These are phyloP conservation scores for Folsomia candida DNA, from an alignment of 2,888 invertebrate species.

Conservation along the genomic window DNA sequence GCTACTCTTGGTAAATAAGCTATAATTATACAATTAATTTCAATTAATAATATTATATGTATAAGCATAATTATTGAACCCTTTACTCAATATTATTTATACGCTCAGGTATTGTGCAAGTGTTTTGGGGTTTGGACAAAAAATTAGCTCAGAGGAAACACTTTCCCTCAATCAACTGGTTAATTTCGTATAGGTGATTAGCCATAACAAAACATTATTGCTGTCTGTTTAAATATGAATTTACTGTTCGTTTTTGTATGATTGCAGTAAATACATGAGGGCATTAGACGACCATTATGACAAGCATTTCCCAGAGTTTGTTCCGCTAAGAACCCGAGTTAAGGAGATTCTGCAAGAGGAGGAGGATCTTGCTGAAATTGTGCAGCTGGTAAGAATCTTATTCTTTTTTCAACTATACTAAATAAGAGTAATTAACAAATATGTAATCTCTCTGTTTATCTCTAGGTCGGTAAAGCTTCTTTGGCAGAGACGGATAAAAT, in stretches of 20 bases:
- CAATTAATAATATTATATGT: too few relatives aligned
- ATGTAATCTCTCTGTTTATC: too few relatives aligned
- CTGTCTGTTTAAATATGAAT: not conserved
- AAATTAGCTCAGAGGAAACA: conserved; percentile 98
- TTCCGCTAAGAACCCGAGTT: conserved; percentile 92
- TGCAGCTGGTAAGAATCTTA: conserved; percentile 97
- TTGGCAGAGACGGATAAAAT: conserved; percentile 99
- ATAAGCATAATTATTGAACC: too few relatives aligned
- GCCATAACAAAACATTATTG: not conserved
- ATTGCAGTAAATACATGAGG: conserved; percentile 90
- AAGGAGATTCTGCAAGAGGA: conserved; percentile 93
- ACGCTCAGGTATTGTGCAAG: conserved; percentile 98
- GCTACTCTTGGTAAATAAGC: conserved; percentile 98
- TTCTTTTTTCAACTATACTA: too few relatives aligned
- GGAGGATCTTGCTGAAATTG: conserved; percentile 99
- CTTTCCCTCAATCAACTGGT: conserved; percentile 99
- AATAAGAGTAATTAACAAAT: too few relatives aligned
- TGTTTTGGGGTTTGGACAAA: conserved; percentile 99
- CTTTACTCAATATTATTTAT: too few relatives aligned
- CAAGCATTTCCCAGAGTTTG: conserved; percentile 95
- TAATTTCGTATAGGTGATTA: conserved; percentile 87
- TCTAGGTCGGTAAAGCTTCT: conserved; percentile 94
- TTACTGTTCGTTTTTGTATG: conserved; percentile 14
- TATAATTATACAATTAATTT: too few relatives aligned
- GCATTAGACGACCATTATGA: conserved; percentile 99